Evolutionary conservation across 2,113 vertebrate species (phyloP).

Genomic region (Phoxinus phoxinus): DNA sequence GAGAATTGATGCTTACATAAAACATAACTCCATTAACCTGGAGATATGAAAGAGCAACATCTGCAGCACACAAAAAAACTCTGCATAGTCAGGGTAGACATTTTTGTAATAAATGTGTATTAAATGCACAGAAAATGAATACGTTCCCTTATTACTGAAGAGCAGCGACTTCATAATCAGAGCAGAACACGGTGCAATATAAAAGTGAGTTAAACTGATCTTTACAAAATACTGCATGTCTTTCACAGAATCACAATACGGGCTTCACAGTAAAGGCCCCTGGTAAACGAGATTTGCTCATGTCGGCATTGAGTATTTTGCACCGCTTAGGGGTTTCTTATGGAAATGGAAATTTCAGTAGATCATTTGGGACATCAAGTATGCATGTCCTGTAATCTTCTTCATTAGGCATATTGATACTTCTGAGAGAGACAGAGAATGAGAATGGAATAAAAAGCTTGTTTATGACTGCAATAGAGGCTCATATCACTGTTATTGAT

Average conservation of each 20-base stretch:
- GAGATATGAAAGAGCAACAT: slow-evolving; percentile 16
- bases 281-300: slow-evolving; percentile 1
- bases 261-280: not conserved
- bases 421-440: slow-evolving; percentile 17
- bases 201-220: slow-evolving; percentile 3
- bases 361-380: slow-evolving; percentile 53
- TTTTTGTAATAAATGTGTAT: slow-evolving; percentile 23
- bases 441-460: slow-evolving; percentile 52
- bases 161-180: slow-evolving; percentile 26
- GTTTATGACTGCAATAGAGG: slow-evolving; percentile 53
- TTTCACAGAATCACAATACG: not conserved
- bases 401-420: slow-evolving; percentile 41
- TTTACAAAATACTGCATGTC: not conserved
- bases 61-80: slow-evolving; percentile 7
- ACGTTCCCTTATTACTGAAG: slow-evolving; percentile 27
- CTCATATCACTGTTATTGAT: slow-evolving; percentile 51
- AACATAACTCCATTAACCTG: slow-evolving; percentile 11
- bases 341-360: slow-evolving; percentile 46
- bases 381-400: slow-evolving; percentile 46
- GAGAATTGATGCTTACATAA: slow-evolving; percentile 17
- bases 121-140: slow-evolving; percentile 31
- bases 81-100: not conserved
- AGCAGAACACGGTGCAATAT: not conserved
- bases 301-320: slow-evolving; percentile 2
- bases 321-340: slow-evolving; percentile 37